Base-by-base conservation (phyloP, 2,888 invertebrate genomes). In the Selenia dentaria region DNA sequence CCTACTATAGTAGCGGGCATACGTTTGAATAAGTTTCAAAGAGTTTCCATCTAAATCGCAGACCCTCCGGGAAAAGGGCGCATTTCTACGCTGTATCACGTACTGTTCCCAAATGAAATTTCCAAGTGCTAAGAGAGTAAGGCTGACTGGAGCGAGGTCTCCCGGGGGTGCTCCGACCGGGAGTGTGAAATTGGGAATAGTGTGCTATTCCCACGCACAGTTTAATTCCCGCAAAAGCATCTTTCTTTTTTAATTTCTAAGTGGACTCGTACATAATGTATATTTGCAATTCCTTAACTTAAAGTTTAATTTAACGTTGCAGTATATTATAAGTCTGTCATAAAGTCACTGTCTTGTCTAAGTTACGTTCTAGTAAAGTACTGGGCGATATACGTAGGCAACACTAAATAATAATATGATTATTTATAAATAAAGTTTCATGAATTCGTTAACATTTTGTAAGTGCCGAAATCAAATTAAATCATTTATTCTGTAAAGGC, bases 61-160 rank as follows among this genome's bases (percentile, higher is more conserved):
- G 52, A 67, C 77, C 77, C 70, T 74, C 60, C 51, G 60, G 45
- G 64, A 71, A 79, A 72, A 70, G 76, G 74, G 73, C 70, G 70
- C 79, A 83, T 86, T 87, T 79, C 76, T 67, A 62, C 66, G 60
- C 74, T 71, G 70, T 59, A 64, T 78, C 89, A 89, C 89, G 89
- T 89, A 85, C 81, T 55, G 66, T 64, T 74, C 57, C 74, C 75
- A 80, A 87, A 87, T 86, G 82, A 86, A 87, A 85, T 86, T 85
- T 82, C 77, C 73, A 74, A 82, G 78, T 70, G 74, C 70, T 74
- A 70, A 75, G 70, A 69, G 71, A 68, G 72, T 67, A 70, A 62
- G 65, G 67, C 66, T 66, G 64, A 56, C 56, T 60, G 54, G 64
- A 49, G 56, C 58, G 54, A 51, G 51, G 51, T 70, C 77, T 66